A percentile compares a stretch with the other conserved stretches of the same genome.
Evolutionary conservation across 2,888 invertebrate genomes (phyloP).

Genomic region (Cephalotes varians): DNA sequence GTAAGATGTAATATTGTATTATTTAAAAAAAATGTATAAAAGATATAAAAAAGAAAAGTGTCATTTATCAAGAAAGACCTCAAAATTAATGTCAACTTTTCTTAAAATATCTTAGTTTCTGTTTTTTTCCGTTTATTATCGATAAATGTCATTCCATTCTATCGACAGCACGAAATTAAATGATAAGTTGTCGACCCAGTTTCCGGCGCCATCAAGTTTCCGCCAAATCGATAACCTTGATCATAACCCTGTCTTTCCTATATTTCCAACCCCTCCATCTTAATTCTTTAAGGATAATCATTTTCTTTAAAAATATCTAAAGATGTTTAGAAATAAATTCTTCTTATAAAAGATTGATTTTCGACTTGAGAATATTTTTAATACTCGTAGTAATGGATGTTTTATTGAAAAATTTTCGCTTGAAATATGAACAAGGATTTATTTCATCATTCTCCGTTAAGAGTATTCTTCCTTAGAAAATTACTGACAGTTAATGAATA

Average conservation of each 20-base stretch:
- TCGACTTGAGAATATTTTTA: not conserved
- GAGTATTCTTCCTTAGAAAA: not conserved
- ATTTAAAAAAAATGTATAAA: not conserved
- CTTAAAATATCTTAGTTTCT: not conserved
- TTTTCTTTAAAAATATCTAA: not conserved
- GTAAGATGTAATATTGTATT: not conserved
- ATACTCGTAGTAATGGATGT: not conserved
- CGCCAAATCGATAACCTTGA: slow-evolving; percentile 68
- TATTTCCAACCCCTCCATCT: not conserved
- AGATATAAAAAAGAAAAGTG: not conserved
- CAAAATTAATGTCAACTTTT: not conserved
- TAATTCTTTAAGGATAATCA: not conserved
- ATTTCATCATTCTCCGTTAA: not conserved
- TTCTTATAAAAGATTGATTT: not conserved
- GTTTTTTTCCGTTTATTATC: not conserved
- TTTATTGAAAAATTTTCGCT: not conserved
- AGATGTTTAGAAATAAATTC: not conserved
- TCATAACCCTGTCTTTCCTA: slow-evolving; percentile 2
- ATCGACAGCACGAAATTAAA: slow-evolving; percentile 58
- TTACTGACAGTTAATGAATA: not conserved
- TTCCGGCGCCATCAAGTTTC: slow-evolving; percentile 56
- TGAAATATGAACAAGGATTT: not conserved
- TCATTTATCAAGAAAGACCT: not conserved
- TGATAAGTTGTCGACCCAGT: slow-evolving; percentile 63
- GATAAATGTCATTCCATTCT: slow-evolving; percentile 26